Base-by-base conservation (phyloP, 2,888 invertebrate genomes). In the Ptycholaimellus sp. region DNA sequence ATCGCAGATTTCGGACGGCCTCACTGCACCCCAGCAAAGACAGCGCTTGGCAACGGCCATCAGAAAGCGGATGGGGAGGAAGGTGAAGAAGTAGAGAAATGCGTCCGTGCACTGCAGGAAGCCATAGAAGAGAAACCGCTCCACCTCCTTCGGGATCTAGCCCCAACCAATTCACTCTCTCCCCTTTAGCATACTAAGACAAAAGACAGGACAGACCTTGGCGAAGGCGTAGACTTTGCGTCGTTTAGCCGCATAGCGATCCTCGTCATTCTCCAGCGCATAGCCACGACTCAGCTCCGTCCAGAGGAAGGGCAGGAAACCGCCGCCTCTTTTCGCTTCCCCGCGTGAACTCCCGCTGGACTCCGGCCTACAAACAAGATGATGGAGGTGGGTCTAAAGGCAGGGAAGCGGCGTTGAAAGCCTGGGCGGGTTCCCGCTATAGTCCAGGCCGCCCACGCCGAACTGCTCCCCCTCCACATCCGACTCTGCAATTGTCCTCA, bases 161-260 rank as follows among this genome's bases (percentile, higher is more conserved):
- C n/a, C n/a, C n/a, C n/a, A n/a, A n/a, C n/a, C n/a, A n/a, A n/a
- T n/a, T n/a, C n/a, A n/a, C n/a, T n/a, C n/a, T n/a, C n/a, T n/a
- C n/a, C n/a, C n/a, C n/a, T n/a, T n/a, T n/a, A n/a, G n/a, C n/a
- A n/a, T n/a, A n/a, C n/a, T n/a, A n/a, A n/a, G n/a, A n/a, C n/a
- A n/a, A 6, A 13, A 25, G 25, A 25, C 6, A 25, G 7, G n/a
- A 29, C 29, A 13, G 29, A n/a, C 29, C 6, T 77, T 77, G 67
- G 93, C 76, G 58, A 93, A 93, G 0, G 83, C 82, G 59, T 93
- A 93, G 32, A 93, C 80, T 64, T 68, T 85, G 57, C 90, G 80
- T 40, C 93, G 68, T 45, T 87, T 71, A 2, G 85, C 85, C 19
- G 80, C 76, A 62, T 81, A 93, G 35, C 83, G 71, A 56, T 80